Evolutionary conservation across 2,113 vertebrate genomes (phyloP), one percentile per base, ranked within the genome.

Genomic region (Fregata magnificens): DNA sequence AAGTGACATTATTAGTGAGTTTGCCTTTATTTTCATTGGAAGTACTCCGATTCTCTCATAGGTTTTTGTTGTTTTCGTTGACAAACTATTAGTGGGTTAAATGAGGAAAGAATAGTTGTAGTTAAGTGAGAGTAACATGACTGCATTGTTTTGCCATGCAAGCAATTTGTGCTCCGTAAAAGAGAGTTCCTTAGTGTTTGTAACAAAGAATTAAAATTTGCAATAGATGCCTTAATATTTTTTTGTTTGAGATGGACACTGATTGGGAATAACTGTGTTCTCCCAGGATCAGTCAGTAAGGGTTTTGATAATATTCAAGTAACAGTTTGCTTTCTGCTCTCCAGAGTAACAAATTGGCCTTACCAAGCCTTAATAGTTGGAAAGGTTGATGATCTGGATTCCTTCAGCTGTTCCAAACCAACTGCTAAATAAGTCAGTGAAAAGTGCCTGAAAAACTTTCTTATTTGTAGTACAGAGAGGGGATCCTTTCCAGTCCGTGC

Each of bases 51-150:
- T 71, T 76, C 31, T 92, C 16, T 59, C 31, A 2, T n/a, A 40
- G 47, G 9, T 29, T 61, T 55, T 79, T 77, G 34, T 59, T 91
- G 44, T 38, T 22, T 8, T 63, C 6, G 2, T 94, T 92, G 94
- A 91, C 81, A 95, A 89, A 73, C 62, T 82, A 26, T 95, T 96
- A 92, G 78, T 52, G 20, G 29, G 15, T 62, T 67, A 84, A 93
- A 90, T 76, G 91, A 94, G 80, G 86, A 92, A 88, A 11, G 72
- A 80, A 53, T 66, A 93, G 47, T 91, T 94, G 49, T 14, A 88
- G 73, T 94, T 92, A 63, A 93, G 32, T 80, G 85, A 79, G n/a
- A 53, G 25, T 45, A 69, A 61, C 16, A 24, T 40, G 44, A 53
- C 24, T 77, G 47, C 47, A 6, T 73, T 92, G 56, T 58, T 85